These are phyloP conservation scores for Microtus montanus DNA, from an alignment of 2,113 vertebrate genomes.

Conservation along the genomic window DNA sequence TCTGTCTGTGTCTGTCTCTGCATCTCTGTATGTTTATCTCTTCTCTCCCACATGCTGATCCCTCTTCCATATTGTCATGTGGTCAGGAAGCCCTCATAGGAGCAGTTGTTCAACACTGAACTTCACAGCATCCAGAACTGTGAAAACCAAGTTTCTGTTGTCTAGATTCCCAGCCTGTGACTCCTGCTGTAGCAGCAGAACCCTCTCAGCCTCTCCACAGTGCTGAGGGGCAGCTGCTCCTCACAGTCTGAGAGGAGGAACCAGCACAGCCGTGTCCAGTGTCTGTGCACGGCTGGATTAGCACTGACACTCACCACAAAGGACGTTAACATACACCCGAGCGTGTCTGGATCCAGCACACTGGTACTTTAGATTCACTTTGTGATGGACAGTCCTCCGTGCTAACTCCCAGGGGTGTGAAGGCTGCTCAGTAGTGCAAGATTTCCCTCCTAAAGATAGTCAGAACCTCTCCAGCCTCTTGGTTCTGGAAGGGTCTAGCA, in stretches of 20 bases:
- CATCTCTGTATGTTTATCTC: not conserved
- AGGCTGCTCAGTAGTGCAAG: rapidly evolving
- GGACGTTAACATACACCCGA: too few species aligned
- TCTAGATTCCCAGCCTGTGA: not conserved
- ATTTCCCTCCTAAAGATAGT: not conserved
- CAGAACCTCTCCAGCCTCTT: not conserved
- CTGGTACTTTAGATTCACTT: not conserved
- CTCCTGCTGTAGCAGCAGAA: not conserved
- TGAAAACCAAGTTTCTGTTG: not conserved
- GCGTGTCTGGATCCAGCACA: not conserved
- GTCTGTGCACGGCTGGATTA: rapidly evolving
- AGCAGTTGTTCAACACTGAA: too few species aligned
- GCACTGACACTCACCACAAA: rapidly evolving
- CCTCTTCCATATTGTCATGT: not conserved
- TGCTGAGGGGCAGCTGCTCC: not conserved
- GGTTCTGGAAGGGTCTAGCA: not conserved
- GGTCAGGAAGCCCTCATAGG: not conserved
- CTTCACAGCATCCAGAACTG: not conserved
- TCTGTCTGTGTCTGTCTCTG: not conserved
- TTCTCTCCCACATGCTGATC: not conserved
- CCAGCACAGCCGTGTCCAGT: too few species aligned
- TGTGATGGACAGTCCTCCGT: not conserved
- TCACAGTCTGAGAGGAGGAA: not conserved
- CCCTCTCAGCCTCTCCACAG: too few species aligned
- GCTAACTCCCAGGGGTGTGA: rapidly evolving